Base-by-base conservation (phyloP, 2,888 invertebrate species). In the Conchocele bisecta region DNA sequence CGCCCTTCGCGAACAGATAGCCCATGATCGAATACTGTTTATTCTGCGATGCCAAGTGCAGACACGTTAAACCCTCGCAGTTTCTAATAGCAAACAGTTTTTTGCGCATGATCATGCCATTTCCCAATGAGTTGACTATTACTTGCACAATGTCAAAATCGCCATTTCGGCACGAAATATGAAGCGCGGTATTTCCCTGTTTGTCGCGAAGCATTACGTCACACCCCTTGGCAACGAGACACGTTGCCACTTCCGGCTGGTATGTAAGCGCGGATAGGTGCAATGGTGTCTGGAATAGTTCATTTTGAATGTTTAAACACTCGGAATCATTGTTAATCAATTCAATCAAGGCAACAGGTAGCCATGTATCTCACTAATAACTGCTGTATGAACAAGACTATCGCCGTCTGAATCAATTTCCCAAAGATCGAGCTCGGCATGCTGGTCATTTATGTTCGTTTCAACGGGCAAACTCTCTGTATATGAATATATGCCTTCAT, bases 331-430 rank as follows among this genome's bases (percentile, higher is more conserved):
- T 28, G 2, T 11, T 15, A 15, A 31, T 35, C 6, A 72, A 17
- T 1, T 72, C 58, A 20, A 79, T 79, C 1, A 82, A 64, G 17
- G 51, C 71, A 6, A 53, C 28, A 3, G 67, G 70, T 5, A 73
- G 15, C 5, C 28, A 24, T 24, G 42, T 33, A 15, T 61, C 29
- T 22, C 33, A 24, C 59, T 59, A n/a, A 82, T 56, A 22, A 82
- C 69, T n/a, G 82, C 75, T 13, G 67, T 60, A 53, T 80, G 75
- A 4, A 82, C 20, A 1, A 80, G 33, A 0, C 76, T 80, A 42
- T 82, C 82, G 0, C 82, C 82, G 50, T 82, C 82, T 29, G 61
- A 54, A 24, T 82, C 82, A 39, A 48, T 51, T n/a, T 68, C 68
- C n/a, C 26, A 24, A 4, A 68, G 57, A 22, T 57, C 68, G 24